phyloP scores from a whole-genome alignment of 1,140 invertebrate species.

The Cepaea nemoralis region DNA sequence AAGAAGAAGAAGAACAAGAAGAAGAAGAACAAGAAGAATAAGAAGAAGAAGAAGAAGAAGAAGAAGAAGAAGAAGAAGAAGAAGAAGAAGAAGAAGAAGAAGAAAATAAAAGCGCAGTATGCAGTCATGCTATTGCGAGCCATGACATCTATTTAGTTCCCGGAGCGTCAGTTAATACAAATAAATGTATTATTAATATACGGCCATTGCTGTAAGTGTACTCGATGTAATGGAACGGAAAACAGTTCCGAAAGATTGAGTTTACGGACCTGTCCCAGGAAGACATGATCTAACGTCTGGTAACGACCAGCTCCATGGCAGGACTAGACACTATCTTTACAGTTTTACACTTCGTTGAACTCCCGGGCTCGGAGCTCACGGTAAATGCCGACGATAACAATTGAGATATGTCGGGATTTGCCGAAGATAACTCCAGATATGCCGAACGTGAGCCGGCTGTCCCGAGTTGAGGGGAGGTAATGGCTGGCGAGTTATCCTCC shows the following conservation, averaged over 20 bases:
- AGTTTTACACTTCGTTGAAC: background rate
- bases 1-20: too few species aligned
- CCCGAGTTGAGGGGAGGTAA: constrained; percentile 4
- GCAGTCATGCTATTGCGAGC: too few species aligned
- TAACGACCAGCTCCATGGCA: background rate
- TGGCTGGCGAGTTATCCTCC: background rate
- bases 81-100: too few species aligned
- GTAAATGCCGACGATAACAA: constrained; percentile 8
- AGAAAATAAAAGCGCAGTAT: too few species aligned
- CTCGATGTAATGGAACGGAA: background rate
- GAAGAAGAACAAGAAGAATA: too few species aligned
- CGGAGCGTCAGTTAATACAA: too few species aligned
- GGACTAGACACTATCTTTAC: background rate
- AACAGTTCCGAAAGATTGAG: background rate
- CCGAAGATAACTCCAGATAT: constrained; percentile 1
- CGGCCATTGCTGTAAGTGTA: too few species aligned
- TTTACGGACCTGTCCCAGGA: background rate
- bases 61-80: too few species aligned
- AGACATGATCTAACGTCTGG: background rate
- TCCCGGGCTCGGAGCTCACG: background rate
- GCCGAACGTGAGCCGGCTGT: constrained; percentile 13
- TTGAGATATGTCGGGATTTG: background rate
- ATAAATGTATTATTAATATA: too few species aligned
- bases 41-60: too few species aligned
- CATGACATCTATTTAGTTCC: too few species aligned